Evolutionary conservation across 2,113 vertebrate genomes (phyloP).

Genomic region (Ailurus styani): DNA sequence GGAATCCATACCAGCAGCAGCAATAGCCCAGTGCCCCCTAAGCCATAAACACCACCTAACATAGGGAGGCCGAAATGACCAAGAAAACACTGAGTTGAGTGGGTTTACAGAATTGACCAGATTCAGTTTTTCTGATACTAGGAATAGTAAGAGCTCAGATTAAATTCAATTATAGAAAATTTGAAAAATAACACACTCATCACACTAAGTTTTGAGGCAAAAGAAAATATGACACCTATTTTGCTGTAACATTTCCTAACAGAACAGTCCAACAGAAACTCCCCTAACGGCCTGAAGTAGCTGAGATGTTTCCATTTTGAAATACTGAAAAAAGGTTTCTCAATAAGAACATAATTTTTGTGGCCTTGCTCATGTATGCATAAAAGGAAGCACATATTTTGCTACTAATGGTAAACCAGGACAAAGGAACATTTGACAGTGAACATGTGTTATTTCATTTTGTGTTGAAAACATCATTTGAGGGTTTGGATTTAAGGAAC

Average conservation of each 20-base stretch:
- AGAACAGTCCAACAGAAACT: not conserved
- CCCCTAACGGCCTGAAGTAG: not conserved
- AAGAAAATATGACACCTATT: not conserved
- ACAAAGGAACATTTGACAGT: not conserved
- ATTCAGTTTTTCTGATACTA: not conserved
- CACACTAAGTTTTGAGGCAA: not conserved
- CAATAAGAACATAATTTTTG: not conserved
- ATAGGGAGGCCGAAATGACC: not conserved
- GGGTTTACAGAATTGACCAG: not conserved
- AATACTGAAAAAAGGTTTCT: not conserved
- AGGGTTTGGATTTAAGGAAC: not conserved
- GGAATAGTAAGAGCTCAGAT: not conserved
- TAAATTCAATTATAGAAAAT: not conserved
- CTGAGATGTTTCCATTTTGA: not conserved
- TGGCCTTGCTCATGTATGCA: not conserved
- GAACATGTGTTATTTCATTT: not conserved
- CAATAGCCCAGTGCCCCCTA: not conserved
- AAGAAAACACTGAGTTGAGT: not conserved
- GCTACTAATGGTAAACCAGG: not conserved
- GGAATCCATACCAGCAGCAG: not conserved
- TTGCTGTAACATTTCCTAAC: not conserved
- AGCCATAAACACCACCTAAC: not conserved
- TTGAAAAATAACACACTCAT: not conserved
- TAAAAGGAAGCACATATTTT: not conserved
- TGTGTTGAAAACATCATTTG: not conserved